A percentile compares a stretch with the other conserved stretches of the same genome.
These are phyloP conservation scores for Pantala flavescens DNA, from an alignment of 1,140 invertebrate species.

Conservation along the genomic window DNA sequence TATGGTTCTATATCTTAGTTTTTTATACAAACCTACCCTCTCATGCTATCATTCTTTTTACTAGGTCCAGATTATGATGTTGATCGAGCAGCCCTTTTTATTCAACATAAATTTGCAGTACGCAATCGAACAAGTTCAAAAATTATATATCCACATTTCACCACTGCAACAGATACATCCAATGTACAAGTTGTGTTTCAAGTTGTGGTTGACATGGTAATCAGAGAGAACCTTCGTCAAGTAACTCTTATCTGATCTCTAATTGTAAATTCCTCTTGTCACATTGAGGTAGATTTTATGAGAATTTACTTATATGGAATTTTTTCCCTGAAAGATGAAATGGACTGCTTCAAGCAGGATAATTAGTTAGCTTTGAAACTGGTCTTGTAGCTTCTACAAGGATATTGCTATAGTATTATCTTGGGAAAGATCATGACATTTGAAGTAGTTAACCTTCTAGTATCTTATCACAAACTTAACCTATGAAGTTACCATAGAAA, in stretches of 20 bases:
- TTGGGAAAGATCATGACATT: background rate
- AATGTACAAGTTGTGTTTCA: constrained; percentile 51
- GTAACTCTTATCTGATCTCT: constrained; percentile 36
- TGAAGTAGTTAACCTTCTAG: background rate
- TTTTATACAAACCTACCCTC: too few species aligned
- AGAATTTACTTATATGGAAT: background rate
- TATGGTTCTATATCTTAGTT: too few species aligned
- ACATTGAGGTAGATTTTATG: background rate
- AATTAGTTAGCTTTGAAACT: background rate
- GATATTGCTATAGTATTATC: background rate
- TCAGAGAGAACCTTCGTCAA: constrained; percentile 45
- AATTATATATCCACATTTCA: constrained; percentile 52
- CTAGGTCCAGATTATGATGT: constrained; percentile 52
- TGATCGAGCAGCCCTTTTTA: constrained; percentile 49
- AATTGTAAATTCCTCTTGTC: background rate
- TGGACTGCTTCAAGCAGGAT: background rate
- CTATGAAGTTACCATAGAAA: too few species aligned
- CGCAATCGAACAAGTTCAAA: constrained; percentile 45
- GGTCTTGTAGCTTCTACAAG: background rate
- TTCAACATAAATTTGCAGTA: constrained; percentile 49
- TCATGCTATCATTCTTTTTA: constrained; percentile 17
- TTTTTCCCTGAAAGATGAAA: background rate
- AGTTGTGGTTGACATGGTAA: constrained; percentile 50
- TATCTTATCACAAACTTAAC: too few species aligned
- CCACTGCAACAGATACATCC: constrained; percentile 52